These are phyloP conservation scores for Leptonema lineaticorne DNA, from an alignment of 1,140 invertebrate species.

Conservation along the genomic window DNA sequence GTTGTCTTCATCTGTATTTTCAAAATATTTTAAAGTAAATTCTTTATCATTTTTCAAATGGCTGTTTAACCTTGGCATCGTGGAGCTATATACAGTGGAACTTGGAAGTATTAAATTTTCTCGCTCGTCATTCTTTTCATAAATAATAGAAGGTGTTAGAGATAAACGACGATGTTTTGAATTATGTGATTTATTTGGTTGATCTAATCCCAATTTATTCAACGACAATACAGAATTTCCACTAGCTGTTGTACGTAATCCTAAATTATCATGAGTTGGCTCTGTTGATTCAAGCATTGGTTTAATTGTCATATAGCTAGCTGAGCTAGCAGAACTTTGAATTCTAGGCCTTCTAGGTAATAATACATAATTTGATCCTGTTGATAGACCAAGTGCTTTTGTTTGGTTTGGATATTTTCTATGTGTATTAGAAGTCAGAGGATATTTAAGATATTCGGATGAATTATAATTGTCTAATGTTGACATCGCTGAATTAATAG, in stretches of 20 bases:
- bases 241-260: slow-evolving; percentile 78
- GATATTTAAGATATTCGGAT: slow-evolving; percentile 55
- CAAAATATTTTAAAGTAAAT: slow-evolving; percentile 55
- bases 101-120: slow-evolving; percentile 55
- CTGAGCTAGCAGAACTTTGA: slow-evolving; percentile 76
- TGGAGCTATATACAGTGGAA: slow-evolving; percentile 44
- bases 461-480: slow-evolving; percentile 65
- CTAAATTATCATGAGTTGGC: slow-evolving; percentile 82
- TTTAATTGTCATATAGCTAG: slow-evolving; percentile 53
- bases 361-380: slow-evolving; percentile 78
- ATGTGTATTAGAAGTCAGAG: slow-evolving; percentile 59
- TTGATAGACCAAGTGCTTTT: slow-evolving; percentile 63
- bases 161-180: slow-evolving; percentile 62
- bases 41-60: slow-evolving; percentile 50
- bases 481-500: slow-evolving; percentile 73
- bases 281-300: slow-evolving; percentile 63
- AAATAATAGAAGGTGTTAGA: slow-evolving; percentile 57
- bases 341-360: slow-evolving; percentile 79
- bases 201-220: slow-evolving; percentile 60
- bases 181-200: slow-evolving; percentile 50
- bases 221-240: slow-evolving; percentile 78
- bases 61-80: slow-evolving; percentile 48
- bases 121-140: slow-evolving; percentile 67
- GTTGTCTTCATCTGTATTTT: slow-evolving; percentile 44
- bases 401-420: slow-evolving; percentile 57